A percentile compares a stretch with the other conserved stretches of the same genome.
Conservation (phyloP, 92 coral and sea anemone species). For the Zoanthus gigantus region DNA sequence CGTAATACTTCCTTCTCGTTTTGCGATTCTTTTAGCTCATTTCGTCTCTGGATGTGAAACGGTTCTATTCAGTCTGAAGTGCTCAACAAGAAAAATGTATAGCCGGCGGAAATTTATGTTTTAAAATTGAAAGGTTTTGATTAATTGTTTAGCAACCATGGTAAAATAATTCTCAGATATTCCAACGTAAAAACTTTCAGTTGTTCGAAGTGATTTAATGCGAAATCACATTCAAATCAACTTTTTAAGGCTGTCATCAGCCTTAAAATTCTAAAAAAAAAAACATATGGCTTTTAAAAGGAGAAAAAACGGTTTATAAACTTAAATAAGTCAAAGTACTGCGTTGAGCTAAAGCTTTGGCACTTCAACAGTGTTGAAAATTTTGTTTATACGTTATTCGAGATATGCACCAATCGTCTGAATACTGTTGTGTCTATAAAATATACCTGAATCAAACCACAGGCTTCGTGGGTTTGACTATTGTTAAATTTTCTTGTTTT, state of each 20-base stretch:
- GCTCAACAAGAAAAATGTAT: background rate
- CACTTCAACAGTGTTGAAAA: background rate
- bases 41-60: background rate
- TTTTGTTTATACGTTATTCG: background rate
- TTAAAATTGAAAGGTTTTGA: background rate
- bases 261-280: background rate
- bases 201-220: background rate
- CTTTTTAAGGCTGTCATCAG: too few relatives aligned
- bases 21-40: background rate
- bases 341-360: background rate
- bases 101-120: background rate
- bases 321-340: background rate
- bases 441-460: slow-evolving; percentile 75
- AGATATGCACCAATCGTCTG: background rate
- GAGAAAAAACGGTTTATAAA: background rate
- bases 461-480: slow-evolving; percentile 58
- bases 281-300: background rate
- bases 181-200: background rate
- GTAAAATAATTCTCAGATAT: background rate
- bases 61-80: background rate
- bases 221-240: background rate
- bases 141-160: background rate
- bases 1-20: background rate
- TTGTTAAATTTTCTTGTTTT: slow-evolving; percentile 47
- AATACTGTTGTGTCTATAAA: background rate